Conservation (phyloP, 2,888 invertebrate genomes). For the Agrilus cyanescens region DNA sequence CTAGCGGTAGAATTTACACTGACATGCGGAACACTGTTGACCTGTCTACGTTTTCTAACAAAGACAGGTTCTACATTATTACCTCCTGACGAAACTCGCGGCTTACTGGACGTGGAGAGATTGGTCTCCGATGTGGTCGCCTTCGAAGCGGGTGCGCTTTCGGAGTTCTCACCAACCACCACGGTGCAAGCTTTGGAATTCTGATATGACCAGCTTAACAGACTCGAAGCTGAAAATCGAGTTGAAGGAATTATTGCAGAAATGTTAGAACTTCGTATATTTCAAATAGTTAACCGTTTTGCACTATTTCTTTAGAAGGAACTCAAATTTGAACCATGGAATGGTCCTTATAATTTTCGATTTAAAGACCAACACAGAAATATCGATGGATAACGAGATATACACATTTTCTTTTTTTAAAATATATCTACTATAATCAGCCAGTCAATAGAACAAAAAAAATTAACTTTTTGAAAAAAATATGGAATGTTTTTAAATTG, state of each 20-base stretch:
- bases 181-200: constrained; percentile 75
- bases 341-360: too few relatives aligned
- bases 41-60: constrained; percentile 60
- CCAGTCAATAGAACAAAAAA: too few relatives aligned
- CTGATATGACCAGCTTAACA: constrained; percentile 76
- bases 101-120: constrained; percentile 56
- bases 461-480: too few relatives aligned
- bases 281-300: background rate
- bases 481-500: too few relatives aligned
- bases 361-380: too few relatives aligned
- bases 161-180: constrained; percentile 66
- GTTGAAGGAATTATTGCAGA: constrained; percentile 4
- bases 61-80: constrained; percentile 36
- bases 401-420: too few relatives aligned
- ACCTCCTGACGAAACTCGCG: constrained; percentile 48
- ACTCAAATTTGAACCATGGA: too few relatives aligned
- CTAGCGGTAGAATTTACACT: constrained; percentile 24
- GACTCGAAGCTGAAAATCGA: constrained; percentile 56
- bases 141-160: constrained; percentile 57
- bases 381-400: too few relatives aligned
- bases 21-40: constrained; percentile 29
- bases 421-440: too few relatives aligned
- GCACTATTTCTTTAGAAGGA: too few relatives aligned
- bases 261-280: constrained; percentile 19
- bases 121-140: constrained; percentile 58